Percentiles rank a stretch among this genome's conserved stretches.
These are phyloP conservation scores for Bellardia pandia DNA, from an alignment of 2,888 invertebrate genomes.

Conservation along the genomic window DNA sequence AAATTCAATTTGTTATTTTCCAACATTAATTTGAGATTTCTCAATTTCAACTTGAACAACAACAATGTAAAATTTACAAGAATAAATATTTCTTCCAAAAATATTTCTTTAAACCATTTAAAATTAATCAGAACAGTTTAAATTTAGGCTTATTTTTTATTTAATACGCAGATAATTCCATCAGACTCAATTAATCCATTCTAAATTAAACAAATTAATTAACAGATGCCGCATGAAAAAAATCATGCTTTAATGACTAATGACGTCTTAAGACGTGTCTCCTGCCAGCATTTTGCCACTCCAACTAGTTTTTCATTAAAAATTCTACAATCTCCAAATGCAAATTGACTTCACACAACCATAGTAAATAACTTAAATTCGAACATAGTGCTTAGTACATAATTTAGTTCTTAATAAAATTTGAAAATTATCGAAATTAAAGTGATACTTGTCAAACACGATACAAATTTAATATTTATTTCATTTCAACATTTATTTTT, in stretches of 20 bases:
- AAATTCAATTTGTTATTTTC: too few relatives aligned
- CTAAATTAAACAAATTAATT: not conserved
- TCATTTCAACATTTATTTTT: conserved; percentile 3
- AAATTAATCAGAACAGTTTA: too few relatives aligned
- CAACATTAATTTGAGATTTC: too few relatives aligned
- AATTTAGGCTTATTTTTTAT: too few relatives aligned
- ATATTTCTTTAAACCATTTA: too few relatives aligned
- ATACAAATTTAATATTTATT: conserved; percentile 17
- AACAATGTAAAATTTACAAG: too few relatives aligned
- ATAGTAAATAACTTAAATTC: not conserved
- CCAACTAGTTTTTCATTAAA: not conserved
- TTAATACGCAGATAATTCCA: too few relatives aligned
- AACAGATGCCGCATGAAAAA: not conserved
- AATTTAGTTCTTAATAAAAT: conserved; percentile 20
- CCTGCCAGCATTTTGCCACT: not conserved
- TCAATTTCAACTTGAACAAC: too few relatives aligned
- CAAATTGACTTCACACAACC: conserved; percentile 2
- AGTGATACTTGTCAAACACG: conserved; percentile 46
- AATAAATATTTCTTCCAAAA: too few relatives aligned
- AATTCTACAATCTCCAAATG: conserved; percentile 13
- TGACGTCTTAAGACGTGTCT: not conserved
- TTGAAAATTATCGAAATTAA: not conserved
- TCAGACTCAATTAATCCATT: not conserved
- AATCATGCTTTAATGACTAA: not conserved
- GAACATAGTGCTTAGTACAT: not conserved